A percentile compares a stretch with the other conserved stretches of the same genome.
These are phyloP conservation scores for Geodia barretti DNA, from an alignment of 37 sponge, comb jelly and placozoan genomes.

Conservation along the genomic window DNA sequence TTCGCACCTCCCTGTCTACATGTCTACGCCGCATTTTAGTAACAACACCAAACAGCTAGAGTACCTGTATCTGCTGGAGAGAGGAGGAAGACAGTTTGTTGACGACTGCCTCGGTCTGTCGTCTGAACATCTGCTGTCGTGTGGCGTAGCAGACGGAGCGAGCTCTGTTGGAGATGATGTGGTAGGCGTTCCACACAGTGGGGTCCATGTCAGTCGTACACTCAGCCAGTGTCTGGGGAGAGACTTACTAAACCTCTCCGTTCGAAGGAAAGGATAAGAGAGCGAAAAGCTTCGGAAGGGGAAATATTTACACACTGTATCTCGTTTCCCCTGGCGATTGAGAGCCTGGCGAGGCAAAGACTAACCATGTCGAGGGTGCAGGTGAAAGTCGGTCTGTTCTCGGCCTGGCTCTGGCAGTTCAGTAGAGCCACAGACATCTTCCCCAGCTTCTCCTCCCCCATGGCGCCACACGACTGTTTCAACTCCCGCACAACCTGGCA, in stretches of 20 bases:
- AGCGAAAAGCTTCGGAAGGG: neutral
- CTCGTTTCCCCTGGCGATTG: too few species aligned
- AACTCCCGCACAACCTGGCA: constrained; percentile 46
- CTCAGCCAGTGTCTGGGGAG: constrained; percentile 67
- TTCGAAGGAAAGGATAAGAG: neutral
- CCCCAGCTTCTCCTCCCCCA: constrained; percentile 78
- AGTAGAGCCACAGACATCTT: constrained; percentile 76
- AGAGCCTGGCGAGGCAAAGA: neutral
- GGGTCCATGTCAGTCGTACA: constrained; percentile 84
- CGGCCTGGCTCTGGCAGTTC: constrained; percentile 78
- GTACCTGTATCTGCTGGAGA: constrained; percentile 1
- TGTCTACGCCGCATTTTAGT: too few species aligned
- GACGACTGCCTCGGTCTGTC: constrained; percentile 72
- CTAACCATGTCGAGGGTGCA: constrained; percentile 80
- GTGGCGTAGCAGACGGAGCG: constrained; percentile 81
- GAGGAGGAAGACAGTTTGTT: constrained; percentile 52
- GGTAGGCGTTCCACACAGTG: constrained; percentile 82
- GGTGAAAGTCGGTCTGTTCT: constrained; percentile 56
- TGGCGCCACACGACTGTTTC: constrained; percentile 62
- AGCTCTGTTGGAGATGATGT: constrained; percentile 86
- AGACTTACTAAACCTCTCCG: too few species aligned
- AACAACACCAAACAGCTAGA: too few species aligned
- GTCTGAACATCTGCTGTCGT: constrained; percentile 72
- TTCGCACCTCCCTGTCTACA: too few species aligned
- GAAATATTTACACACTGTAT: neutral